Evolutionary conservation across 2,797 vertebrate species (phyloP), one percentile per base, ranked within the genome.

Genomic region (Sebastes reedi): DNA sequence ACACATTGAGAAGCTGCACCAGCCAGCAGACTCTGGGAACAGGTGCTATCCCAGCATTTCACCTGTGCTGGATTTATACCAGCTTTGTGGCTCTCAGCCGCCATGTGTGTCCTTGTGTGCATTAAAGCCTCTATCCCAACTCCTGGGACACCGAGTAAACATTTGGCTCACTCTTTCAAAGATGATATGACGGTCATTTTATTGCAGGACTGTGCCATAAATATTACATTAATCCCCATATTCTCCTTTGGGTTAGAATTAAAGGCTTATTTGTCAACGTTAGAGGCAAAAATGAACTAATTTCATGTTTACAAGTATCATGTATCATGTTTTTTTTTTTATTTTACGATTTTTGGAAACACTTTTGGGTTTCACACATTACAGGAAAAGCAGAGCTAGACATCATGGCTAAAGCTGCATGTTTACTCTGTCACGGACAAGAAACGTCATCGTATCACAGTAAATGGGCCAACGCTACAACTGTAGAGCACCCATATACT

Each of bases 21-120:
- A 2, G 34, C n/a, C 61, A 18, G 42, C 78, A 36, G 24, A 62
- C 24, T 13, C 32, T 6, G 29, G 54, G 27, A 77, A 54, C 71
- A 75, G 75, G 69, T 79, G 60, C 66, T 42, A 25, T 46, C 46
- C 75, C 12, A 46, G 27, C 18, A 34, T 30, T 81, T 59, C 76
- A 86, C 66, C 75, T 61, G 39, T n/a, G 50, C 8, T 58, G 73
- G 78, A 71, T 80, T 81, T 80, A 59, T 4, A 46, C 3, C 46
- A 54, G 80, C 75, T 77, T 67, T 34, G n/a, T 42, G 76, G 64
- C 60, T 46, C 52, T 55, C 59, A 34, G 25, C 34, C 13, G 2
- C 79, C 60, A 12, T 8, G 22, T 59, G 62, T 69, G 76, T 71
- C 77, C 61, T 42, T 56, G 68, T 68, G 69, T 24, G 69, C 59